phyloP scores from a whole-genome alignment of 1,140 invertebrate species.

The Heterodera carotae region DNA sequence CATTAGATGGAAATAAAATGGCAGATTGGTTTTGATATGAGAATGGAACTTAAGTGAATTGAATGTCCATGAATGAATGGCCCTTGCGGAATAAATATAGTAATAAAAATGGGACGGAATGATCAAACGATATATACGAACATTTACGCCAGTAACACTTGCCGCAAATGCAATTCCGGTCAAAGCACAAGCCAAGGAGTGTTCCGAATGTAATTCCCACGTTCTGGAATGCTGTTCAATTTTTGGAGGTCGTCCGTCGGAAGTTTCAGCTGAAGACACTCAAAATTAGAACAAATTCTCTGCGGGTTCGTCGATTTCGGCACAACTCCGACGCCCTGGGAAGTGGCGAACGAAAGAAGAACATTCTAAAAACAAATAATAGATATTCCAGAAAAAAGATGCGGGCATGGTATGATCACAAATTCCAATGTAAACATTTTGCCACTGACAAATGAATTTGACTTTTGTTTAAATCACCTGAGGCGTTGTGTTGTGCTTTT shows the following conservation, averaged over 20 bases:
- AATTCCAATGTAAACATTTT: too few species aligned
- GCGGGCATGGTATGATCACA: too few species aligned
- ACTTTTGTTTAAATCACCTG: constrained; percentile 37
- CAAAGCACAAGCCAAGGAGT: constrained; percentile 38
- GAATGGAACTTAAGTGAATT: too few species aligned
- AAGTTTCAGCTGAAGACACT: constrained; percentile 39
- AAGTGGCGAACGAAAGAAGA: constrained; percentile 54
- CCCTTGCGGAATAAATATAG: too few species aligned
- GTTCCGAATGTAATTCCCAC: constrained; percentile 41
- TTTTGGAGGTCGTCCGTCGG: constrained; percentile 33
- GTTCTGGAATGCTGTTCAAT: constrained; percentile 33
- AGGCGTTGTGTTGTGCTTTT: constrained; percentile 49
- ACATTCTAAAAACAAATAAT: constrained; percentile 44
- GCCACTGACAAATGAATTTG: too few species aligned
- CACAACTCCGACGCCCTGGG: constrained; percentile 56
- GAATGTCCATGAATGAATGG: too few species aligned
- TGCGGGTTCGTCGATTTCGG: constrained; percentile 58
- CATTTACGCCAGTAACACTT: too few species aligned
- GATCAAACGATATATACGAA: too few species aligned
- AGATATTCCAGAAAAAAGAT: neutral
- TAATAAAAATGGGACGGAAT: neutral
- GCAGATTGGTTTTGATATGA: too few species aligned
- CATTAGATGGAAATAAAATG: too few species aligned
- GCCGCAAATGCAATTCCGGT: too few species aligned
- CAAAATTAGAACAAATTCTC: constrained; percentile 52